Evolutionary conservation across 2,888 invertebrate genomes (phyloP).

Genomic region (Girardia tigrina): DNA sequence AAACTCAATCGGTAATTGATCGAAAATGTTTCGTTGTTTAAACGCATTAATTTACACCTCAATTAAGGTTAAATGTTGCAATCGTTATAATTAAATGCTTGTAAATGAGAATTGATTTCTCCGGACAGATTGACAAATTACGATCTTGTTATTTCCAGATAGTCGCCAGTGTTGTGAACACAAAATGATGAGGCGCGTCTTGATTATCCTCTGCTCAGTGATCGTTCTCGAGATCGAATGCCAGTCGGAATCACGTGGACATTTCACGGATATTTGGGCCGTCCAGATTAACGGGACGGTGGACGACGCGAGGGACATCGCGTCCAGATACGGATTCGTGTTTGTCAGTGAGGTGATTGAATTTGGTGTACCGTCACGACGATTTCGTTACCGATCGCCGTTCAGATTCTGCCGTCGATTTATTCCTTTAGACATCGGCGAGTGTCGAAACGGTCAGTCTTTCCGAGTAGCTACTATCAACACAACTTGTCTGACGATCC

Average conservation of each 20-base stretch:
- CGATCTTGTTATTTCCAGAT: not conserved
- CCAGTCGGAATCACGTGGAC: constrained; percentile 8
- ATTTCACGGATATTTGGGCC: constrained; percentile 27
- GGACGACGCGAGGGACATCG: constrained; percentile 3
- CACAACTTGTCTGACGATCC: not conserved
- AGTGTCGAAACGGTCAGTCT: constrained; percentile 64
- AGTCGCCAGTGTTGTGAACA: not conserved
- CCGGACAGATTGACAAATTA: not conserved
- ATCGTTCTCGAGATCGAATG: not conserved
- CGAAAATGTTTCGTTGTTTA: not conserved
- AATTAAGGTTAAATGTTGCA: constrained; percentile 18
- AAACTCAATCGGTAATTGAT: no score
- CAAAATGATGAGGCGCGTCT: not conserved
- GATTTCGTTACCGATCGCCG: no score
- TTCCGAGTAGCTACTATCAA: not conserved
- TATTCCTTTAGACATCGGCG: constrained; percentile 70
- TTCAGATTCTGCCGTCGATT: constrained; percentile 73
- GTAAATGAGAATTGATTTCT: not conserved
- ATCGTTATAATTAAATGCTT: constrained; percentile 7
- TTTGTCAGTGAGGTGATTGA: constrained; percentile 26
- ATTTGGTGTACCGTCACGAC: no score
- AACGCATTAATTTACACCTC: not conserved
- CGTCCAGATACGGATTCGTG: not conserved
- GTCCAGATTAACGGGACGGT: constrained; percentile 28
- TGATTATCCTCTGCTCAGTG: not conserved